Percentiles rank a stretch among this genome's conserved stretches.
Conservation (phyloP, 2,113 vertebrate genomes). For the Falcunculus frontatus region DNA sequence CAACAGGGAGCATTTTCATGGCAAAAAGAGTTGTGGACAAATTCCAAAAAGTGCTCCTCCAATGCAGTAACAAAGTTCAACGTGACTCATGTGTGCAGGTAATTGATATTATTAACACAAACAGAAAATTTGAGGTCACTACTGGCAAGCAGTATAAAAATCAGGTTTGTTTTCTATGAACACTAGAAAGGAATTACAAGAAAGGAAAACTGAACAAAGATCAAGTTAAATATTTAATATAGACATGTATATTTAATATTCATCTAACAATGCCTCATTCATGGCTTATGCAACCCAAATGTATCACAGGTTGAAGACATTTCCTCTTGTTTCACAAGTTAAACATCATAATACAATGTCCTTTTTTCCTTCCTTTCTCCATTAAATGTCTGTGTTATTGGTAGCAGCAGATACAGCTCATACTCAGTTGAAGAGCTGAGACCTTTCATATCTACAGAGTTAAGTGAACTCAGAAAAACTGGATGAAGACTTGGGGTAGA, state of each 20-base stretch:
- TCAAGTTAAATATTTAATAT: constrained; percentile 59
- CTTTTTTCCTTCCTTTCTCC: constrained; percentile 34
- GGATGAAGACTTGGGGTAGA: neutral
- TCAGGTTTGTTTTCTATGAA: constrained; percentile 43
- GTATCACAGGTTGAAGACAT: constrained; percentile 37
- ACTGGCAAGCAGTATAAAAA: constrained; percentile 44
- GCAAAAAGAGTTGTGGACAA: neutral
- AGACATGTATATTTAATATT: constrained; percentile 54
- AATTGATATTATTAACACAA: constrained; percentile 44
- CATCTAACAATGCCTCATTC: constrained; percentile 52
- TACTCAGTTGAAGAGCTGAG: neutral
- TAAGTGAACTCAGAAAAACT: neutral
- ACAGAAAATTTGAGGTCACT: constrained; percentile 55
- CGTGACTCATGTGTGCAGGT: neutral
- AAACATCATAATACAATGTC: constrained; percentile 5
- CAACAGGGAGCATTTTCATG: neutral
- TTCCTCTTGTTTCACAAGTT: constrained; percentile 43
- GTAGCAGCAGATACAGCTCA: neutral
- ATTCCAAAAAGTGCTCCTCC: constrained; percentile 14
- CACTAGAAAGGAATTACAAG: constrained; percentile 25
- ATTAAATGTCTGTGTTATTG: neutral
- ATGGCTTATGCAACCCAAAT: constrained; percentile 23
- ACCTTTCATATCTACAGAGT: neutral
- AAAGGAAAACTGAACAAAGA: constrained; percentile 54
- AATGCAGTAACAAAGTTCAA: constrained; percentile 10